Base-by-base conservation (phyloP, 2,113 vertebrate species). In the Gasterosteus nipponicus region DNA sequence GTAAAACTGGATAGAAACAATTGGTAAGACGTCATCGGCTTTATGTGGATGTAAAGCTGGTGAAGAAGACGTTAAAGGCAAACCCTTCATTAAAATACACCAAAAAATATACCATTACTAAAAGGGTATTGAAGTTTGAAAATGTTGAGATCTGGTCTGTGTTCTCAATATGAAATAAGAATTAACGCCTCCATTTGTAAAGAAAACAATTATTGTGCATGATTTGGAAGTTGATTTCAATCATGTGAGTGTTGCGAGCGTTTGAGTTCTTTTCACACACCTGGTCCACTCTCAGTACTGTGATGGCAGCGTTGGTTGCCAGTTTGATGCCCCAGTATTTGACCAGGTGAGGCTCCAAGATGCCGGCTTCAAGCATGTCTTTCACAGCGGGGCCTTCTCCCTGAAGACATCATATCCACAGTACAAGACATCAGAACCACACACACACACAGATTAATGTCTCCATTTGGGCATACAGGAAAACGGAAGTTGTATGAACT, bases 301-400 rank as follows among this genome's bases (percentile, higher is more conserved):
- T 99, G 74, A 99, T 92, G 35, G 97, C 97, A 62, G 98, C 96
- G 14, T 99, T 97, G 66, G 97, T 97, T 57, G 98, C 98, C 89
- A 99, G 85, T 85, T 97, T 99, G 90, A 99, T 96, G 77, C 95
- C 97, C 97, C 97, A 99, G 81, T 93, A 79, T 91, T 99, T 99
- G 69, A 96, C 97, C 86, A 99, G 91, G 72, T 96, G 97, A 0
- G 98, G 97, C 16, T 99, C 98, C 56, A 99, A 31, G 57, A 99
- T 86, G 22, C 95, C 93, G 31, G 92, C 95, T 89, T 98, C 96
- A 64, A 97, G 83, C 96, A 99, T 96, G 82, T 99, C 98, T 80
- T 96, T 98, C 81, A 98, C 81, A 22, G 95, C 94, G 54, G 97
- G 95, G 38, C 94, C 94, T 39, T 99, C 97, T 0, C 94, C 96